These are phyloP conservation scores for Torymus texanus DNA, from an alignment of 2,888 invertebrate species.

Conservation along the genomic window DNA sequence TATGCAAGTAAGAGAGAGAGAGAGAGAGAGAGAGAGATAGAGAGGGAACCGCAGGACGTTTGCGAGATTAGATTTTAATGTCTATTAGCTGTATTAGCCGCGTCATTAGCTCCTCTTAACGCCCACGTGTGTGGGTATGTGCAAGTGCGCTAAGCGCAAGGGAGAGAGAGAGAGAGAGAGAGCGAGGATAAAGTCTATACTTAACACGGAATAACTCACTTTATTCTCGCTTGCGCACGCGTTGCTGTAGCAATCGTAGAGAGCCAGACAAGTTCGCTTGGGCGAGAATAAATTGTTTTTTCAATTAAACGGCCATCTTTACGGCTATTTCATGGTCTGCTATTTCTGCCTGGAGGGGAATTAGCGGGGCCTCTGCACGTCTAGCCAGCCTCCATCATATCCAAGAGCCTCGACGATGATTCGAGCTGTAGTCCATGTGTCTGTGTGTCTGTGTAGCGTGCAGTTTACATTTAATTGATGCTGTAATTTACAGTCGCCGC, in stretches of 20 bases:
- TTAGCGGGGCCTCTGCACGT: no score
- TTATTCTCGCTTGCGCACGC: background rate
- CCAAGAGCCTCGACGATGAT: no score
- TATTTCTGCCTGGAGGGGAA: background rate
- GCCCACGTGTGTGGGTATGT: slow-evolving; percentile 2
- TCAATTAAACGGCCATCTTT: slow-evolving; percentile 21
- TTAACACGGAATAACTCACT: slow-evolving; percentile 38
- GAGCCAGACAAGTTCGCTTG: background rate
- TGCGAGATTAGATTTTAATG: slow-evolving; percentile 44
- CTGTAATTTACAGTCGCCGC: background rate
- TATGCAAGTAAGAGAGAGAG: background rate
- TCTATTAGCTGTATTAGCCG: slow-evolving; percentile 42
- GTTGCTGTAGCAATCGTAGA: background rate
- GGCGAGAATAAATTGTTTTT: slow-evolving; percentile 25
- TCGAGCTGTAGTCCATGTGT: no score
- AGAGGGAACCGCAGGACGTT: slow-evolving; percentile 36
- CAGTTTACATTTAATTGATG: slow-evolving; percentile 17
- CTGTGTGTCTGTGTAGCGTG: background rate
- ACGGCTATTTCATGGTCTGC: slow-evolving; percentile 3
- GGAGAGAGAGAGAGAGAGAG: background rate
- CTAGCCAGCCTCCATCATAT: no score
- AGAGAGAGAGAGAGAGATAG: slow-evolving; percentile 3
- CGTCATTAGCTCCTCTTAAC: slow-evolving; percentile 45
- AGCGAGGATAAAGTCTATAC: slow-evolving; percentile 13
- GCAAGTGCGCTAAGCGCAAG: background rate